A percentile compares a stretch with the other conserved stretches of the same genome.
Evolutionary conservation across 2,888 invertebrate genomes (phyloP).

Genomic region (Helleia helle): DNA sequence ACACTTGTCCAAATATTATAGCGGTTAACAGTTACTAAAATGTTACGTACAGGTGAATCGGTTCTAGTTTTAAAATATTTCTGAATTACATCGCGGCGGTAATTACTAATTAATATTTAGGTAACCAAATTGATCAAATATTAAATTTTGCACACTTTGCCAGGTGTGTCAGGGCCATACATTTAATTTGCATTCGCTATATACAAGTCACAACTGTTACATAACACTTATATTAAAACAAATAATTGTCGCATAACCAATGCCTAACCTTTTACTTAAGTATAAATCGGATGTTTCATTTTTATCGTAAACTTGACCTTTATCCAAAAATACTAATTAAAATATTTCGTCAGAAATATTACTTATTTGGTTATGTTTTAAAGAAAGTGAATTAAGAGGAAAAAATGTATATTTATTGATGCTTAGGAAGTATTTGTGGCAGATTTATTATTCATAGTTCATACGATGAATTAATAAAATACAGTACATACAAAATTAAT

Average conservation of each 20-base stretch:
- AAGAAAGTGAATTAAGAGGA: background rate
- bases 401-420: too few species aligned
- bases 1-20: too few species aligned
- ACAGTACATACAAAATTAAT: background rate
- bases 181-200: slow-evolving; percentile 37
- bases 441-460: background rate
- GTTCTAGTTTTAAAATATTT: too few species aligned
- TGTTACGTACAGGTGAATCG: too few species aligned
- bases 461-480: background rate
- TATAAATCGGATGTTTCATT: too few species aligned
- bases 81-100: too few species aligned
- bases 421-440: background rate
- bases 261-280: too few species aligned
- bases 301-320: slow-evolving; percentile 59
- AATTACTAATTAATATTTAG: too few species aligned
- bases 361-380: slow-evolving; percentile 15
- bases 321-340: slow-evolving; percentile 23
- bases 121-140: background rate
- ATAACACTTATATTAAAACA: slow-evolving; percentile 39
- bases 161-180: slow-evolving; percentile 62
- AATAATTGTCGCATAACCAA: too few species aligned
- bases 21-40: too few species aligned
- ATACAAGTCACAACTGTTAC: slow-evolving; percentile 52
- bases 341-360: background rate
- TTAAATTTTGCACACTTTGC: slow-evolving; percentile 27